phyloP scores from a whole-genome alignment of 1,140 invertebrate species.

The Pygmarrhopalites habei region DNA sequence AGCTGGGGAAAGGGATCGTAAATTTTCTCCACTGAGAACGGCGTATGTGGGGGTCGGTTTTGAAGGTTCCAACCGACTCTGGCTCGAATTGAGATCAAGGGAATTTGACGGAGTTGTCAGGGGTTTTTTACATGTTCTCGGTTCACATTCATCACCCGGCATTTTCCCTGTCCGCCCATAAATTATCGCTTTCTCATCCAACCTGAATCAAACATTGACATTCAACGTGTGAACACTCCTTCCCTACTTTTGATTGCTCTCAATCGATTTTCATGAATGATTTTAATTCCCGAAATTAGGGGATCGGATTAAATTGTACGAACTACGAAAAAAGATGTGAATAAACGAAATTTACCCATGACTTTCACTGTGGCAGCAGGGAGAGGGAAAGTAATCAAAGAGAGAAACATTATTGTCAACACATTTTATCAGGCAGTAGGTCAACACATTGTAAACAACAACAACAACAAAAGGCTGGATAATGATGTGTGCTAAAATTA shows the following conservation, averaged over 20 bases:
- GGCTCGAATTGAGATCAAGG: slow-evolving; percentile 2
- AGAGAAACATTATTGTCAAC: too few relatives aligned
- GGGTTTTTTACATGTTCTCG: background rate
- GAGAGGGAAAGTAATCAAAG: too few relatives aligned
- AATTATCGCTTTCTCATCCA: slow-evolving; percentile 34
- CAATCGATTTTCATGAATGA: background rate
- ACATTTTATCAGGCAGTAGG: too few relatives aligned
- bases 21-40: slow-evolving; percentile 21
- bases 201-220: slow-evolving; percentile 1
- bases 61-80: slow-evolving; percentile 1
- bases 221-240: too few relatives aligned
- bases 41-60: slow-evolving; percentile 17
- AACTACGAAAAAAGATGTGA: background rate
- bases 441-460: too few relatives aligned
- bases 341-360: slow-evolving; percentile 11
- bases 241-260: too few relatives aligned
- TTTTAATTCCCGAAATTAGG: too few relatives aligned
- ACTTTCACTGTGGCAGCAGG: slow-evolving; percentile 3
- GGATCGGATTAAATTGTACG: too few relatives aligned
- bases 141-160: slow-evolving; percentile 12
- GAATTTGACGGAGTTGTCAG: slow-evolving; percentile 10
- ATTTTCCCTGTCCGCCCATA: slow-evolving; percentile 32
- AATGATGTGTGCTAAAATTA: too few relatives aligned
- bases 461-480: too few relatives aligned
- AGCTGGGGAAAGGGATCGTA: slow-evolving; percentile 32